phyloP scores from a whole-genome alignment of 2,113 vertebrate genomes.

The Vidua chalybeata region DNA sequence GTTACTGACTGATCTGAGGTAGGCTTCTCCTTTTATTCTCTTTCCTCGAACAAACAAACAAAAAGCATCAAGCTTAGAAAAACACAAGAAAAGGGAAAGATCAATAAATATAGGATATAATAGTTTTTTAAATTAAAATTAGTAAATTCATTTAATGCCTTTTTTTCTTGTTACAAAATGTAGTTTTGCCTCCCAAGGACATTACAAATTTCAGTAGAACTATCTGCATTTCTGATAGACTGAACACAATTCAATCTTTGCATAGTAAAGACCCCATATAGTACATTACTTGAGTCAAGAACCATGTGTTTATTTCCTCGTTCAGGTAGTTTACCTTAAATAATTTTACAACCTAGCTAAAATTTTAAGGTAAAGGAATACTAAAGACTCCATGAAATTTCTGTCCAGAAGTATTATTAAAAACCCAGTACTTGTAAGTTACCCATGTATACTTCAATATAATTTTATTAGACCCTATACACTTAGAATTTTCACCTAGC shows the following conservation, averaged over 20 bases:
- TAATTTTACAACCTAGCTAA: not conserved
- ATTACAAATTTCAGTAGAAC: not conserved
- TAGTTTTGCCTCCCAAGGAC: not conserved
- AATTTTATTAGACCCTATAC: not conserved
- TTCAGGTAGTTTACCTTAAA: not conserved
- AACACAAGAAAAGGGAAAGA: not conserved
- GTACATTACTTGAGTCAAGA: not conserved
- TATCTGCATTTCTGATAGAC: not conserved
- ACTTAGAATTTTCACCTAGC: not conserved
- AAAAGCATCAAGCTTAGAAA: not conserved
- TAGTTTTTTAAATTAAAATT: not conserved
- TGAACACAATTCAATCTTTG: not conserved
- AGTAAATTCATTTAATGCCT: not conserved
- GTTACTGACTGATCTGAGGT: not conserved
- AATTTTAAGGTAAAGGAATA: not conserved
- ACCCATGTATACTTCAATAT: not conserved
- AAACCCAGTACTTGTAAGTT: not conserved
- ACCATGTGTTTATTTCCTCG: not conserved
- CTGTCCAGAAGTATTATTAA: not conserved
- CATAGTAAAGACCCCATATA: not conserved
- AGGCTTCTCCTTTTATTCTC: not conserved
- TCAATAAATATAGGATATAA: accelerated
- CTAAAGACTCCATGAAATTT: not conserved
- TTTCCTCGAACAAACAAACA: not conserved
- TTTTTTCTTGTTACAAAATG: not conserved